phyloP scores from a whole-genome alignment of 2,113 vertebrate genomes.

The Raja brachyura region DNA sequence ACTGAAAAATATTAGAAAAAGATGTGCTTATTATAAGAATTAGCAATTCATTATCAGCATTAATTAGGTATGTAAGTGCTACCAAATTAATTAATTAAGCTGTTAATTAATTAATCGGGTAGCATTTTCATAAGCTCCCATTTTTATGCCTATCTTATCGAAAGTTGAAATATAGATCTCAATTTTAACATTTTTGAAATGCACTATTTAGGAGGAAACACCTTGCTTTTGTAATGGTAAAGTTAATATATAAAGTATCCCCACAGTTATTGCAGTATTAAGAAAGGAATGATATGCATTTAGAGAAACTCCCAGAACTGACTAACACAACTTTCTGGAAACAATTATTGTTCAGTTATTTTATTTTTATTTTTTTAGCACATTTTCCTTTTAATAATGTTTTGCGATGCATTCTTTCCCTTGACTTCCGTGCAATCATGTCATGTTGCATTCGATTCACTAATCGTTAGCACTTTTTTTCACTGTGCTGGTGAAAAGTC shows the following conservation, averaged over 20 bases:
- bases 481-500: background rate
- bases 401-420: background rate
- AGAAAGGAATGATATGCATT: background rate
- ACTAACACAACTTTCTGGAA: background rate
- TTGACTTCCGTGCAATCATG: background rate
- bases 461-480: background rate
- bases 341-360: background rate
- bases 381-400: background rate
- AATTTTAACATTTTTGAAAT: conserved; percentile 19
- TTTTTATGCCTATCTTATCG: conserved; percentile 19
- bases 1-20: conserved; percentile 31
- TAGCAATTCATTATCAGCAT: conserved; percentile 5
- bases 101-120: conserved; percentile 10
- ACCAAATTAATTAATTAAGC: no score
- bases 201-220: background rate
- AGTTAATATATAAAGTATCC: conserved; percentile 16
- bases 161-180: conserved; percentile 6
- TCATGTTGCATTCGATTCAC: background rate
- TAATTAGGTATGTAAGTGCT: background rate
- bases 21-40: conserved; percentile 29
- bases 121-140: background rate
- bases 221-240: background rate
- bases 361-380: background rate
- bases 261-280: conserved; percentile 7
- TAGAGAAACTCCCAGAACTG: background rate